Base-by-base conservation (phyloP, 2,888 invertebrate genomes). In the Aphodius granarius region DNA sequence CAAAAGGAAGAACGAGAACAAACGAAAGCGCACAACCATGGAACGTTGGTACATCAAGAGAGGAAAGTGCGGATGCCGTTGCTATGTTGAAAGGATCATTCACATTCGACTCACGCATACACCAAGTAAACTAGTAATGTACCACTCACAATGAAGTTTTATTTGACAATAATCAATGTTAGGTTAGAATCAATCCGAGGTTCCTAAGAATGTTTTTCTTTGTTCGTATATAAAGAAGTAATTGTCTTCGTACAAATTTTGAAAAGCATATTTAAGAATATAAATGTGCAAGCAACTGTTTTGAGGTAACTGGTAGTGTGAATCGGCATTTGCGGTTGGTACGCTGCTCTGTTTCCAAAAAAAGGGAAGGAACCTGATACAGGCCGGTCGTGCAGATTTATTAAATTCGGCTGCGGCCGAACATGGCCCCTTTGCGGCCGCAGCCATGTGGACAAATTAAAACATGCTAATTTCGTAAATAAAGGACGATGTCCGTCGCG, bases 321-420 rank as follows among this genome's bases (percentile, higher is more conserved):
- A 43, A 43, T 43, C 43, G 43, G 6, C 43, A 13, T 43, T 43
- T 43, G 43, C 3, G 43, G 43, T 13, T 6, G 43, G 43, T 43
- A 43, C 13, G 43, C 43, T 43, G 43, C 13, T 43, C 43, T 13
- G 43, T 43, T 68, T 68, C 68, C 68, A 68, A 68, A 68, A 68
- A 68, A 68, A 68, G 20, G 20, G 68, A 68, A 68, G 68, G 22
- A 68, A 68, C 68, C 22, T 22, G 68, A 68, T 68, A 68, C 68
- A 68, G 21, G 20, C 21, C 68, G 21, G 68, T 21, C 68, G 20
- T 21, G 68, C 4, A 43, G 68, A 68, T 68, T 68, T 68, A 68
- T 68, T 43, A 68, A 68, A 68, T 68, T 68, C 68, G 68, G 20
- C 68, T 22, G 68, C 68, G 68, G 22, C 68, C 16, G 68, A 21